These are phyloP conservation scores for Cerceris ruficornis DNA, from an alignment of 2,888 invertebrate species.

Conservation along the genomic window DNA sequence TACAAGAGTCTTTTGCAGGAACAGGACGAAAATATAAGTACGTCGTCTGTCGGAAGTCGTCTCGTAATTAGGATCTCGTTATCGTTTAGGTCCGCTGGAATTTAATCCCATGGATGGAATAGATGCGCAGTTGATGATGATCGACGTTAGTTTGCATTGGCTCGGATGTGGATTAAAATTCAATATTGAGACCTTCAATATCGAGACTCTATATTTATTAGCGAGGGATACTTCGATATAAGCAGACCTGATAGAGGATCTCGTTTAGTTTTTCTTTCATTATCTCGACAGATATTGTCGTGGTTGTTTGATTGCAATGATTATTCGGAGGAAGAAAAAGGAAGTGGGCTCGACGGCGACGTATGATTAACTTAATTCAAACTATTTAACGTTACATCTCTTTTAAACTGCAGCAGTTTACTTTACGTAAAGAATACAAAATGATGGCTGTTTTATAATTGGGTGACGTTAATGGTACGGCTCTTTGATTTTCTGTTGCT, in stretches of 20 bases:
- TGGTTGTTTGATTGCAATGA: neutral
- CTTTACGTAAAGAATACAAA: neutral
- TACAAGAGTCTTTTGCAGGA: slow-evolving; percentile 39
- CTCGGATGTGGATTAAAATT: slow-evolving; percentile 47
- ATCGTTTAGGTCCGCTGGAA: slow-evolving; percentile 33
- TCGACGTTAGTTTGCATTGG: slow-evolving; percentile 36
- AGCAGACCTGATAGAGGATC: neutral
- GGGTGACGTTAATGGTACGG: too few relatives aligned
- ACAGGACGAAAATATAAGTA: slow-evolving; percentile 26
- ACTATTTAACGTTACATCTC: neutral
- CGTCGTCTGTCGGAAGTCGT: slow-evolving; percentile 55
- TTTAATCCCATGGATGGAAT: slow-evolving; percentile 44
- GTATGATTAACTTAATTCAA: neutral
- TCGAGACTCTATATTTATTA: slow-evolving; percentile 10
- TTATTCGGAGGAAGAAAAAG: neutral
- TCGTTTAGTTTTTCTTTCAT: neutral
- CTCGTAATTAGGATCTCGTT: slow-evolving; percentile 59
- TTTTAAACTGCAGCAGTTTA: neutral
- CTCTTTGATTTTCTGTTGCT: too few relatives aligned
- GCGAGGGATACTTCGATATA: neutral
- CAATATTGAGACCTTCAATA: slow-evolving; percentile 34
- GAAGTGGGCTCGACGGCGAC: neutral
- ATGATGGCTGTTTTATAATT: neutral
- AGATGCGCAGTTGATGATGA: slow-evolving; percentile 35
- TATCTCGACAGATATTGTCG: too few relatives aligned